phyloP scores from a whole-genome alignment of 2,113 vertebrate genomes.

The Poeciliopsis occidentalis region DNA sequence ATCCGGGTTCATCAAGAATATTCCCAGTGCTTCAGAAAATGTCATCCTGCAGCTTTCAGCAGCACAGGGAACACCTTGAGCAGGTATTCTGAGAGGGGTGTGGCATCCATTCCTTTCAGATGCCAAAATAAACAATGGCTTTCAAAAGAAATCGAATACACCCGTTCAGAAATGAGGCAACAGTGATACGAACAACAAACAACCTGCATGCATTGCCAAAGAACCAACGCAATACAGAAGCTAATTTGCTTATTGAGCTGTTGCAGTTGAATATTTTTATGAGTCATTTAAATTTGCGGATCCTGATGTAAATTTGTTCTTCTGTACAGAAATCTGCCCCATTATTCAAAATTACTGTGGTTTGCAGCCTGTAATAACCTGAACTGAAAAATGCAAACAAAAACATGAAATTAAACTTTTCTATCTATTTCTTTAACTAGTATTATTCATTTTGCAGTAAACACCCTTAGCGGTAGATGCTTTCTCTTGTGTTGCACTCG shows the following conservation, averaged over 20 bases:
- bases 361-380: neutral
- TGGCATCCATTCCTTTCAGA: neutral
- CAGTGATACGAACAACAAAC: neutral
- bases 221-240: neutral
- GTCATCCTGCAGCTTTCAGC: neutral
- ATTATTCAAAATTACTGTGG: slow-evolving; percentile 10
- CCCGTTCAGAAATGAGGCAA: neutral
- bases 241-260: neutral
- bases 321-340: slow-evolving; percentile 5
- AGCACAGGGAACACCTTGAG: neutral
- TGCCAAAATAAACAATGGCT: neutral
- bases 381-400: neutral
- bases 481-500: slow-evolving; percentile 14
- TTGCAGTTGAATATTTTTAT: slow-evolving; percentile 7
- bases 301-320: slow-evolving; percentile 25
- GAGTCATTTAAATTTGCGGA: slow-evolving; percentile 5
- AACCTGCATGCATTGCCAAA: neutral
- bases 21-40: neutral
- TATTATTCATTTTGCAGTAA: neutral
- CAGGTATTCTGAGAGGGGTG: neutral
- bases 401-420: slow-evolving; percentile 1
- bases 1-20: neutral
- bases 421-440: neutral
- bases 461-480: neutral
- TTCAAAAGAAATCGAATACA: neutral